Conservation (phyloP, 1,140 invertebrate species). For the Camponotus pennsylvanicus region DNA sequence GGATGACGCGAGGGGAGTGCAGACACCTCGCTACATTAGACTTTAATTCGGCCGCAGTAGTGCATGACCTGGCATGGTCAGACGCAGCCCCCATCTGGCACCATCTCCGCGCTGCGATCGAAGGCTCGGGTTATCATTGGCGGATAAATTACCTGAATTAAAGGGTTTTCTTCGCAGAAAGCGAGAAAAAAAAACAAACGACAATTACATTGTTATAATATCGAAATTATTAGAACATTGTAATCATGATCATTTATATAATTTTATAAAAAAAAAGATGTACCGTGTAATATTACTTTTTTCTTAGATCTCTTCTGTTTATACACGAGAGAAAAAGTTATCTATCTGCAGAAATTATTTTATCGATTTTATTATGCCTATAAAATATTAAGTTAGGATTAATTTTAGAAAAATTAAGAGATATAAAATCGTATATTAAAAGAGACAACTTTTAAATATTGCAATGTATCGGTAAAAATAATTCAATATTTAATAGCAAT, state of each 20-base stretch:
- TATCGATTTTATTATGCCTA: no score
- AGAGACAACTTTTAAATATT: background rate
- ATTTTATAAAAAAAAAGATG: background rate
- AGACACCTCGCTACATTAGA: constrained; percentile 69
- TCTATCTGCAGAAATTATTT: background rate
- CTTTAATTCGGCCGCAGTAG: constrained; percentile 75
- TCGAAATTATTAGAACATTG: background rate
- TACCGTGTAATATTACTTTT: background rate
- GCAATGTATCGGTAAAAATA: background rate
- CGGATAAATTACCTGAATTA: background rate
- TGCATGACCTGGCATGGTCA: constrained; percentile 61
- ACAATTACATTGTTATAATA: background rate
- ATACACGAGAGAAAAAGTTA: background rate
- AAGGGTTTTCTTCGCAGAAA: background rate
- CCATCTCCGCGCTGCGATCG: constrained; percentile 58
- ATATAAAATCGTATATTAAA: background rate
- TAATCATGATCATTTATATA: background rate
- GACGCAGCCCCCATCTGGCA: constrained; percentile 56
- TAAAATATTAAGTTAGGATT: background rate
- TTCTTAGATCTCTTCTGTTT: background rate
- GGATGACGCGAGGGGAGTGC: constrained; percentile 38
- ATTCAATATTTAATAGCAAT: background rate
- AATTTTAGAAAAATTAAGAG: background rate
- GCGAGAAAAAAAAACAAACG: background rate
- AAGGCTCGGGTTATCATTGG: constrained; percentile 17